Conservation (phyloP, 2,113 vertebrate species). For the Hassar affinis region DNA sequence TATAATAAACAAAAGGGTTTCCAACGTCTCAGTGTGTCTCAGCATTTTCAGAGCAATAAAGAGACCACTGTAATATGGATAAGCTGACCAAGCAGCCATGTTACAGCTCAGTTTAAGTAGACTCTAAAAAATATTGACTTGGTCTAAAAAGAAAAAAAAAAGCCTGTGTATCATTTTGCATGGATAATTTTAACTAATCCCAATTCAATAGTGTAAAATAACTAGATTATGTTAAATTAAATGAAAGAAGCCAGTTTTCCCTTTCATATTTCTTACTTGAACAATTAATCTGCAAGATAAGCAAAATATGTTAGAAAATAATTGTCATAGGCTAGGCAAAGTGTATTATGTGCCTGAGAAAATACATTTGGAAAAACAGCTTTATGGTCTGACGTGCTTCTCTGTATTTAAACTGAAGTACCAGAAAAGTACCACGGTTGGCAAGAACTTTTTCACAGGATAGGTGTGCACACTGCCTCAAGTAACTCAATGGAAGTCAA, state of each 20-base stretch:
- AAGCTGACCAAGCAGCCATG: background rate
- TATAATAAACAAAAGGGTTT: background rate
- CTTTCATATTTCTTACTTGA: background rate
- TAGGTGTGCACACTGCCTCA: too few relatives aligned
- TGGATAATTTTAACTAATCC: background rate
- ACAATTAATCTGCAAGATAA: background rate
- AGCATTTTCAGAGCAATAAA: background rate
- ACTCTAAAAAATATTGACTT: background rate
- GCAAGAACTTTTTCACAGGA: too few relatives aligned
- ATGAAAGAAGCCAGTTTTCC: background rate
- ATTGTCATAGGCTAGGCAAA: background rate
- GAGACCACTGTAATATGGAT: background rate
- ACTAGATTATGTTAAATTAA: background rate
- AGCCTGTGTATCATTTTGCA: background rate
- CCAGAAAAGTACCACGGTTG: too few relatives aligned
- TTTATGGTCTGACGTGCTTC: background rate
- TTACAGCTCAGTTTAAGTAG: conserved; percentile 20
- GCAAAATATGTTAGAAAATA: background rate
- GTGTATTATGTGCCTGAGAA: background rate
- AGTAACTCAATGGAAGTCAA: too few relatives aligned
- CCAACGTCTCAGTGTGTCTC: background rate
- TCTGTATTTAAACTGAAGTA: background rate
- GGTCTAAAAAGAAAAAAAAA: background rate
- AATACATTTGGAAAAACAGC: background rate
- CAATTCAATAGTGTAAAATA: background rate